phyloP scores from a whole-genome alignment of 64 coral and sea anemone species.

The Dendronephthya gigantea region DNA sequence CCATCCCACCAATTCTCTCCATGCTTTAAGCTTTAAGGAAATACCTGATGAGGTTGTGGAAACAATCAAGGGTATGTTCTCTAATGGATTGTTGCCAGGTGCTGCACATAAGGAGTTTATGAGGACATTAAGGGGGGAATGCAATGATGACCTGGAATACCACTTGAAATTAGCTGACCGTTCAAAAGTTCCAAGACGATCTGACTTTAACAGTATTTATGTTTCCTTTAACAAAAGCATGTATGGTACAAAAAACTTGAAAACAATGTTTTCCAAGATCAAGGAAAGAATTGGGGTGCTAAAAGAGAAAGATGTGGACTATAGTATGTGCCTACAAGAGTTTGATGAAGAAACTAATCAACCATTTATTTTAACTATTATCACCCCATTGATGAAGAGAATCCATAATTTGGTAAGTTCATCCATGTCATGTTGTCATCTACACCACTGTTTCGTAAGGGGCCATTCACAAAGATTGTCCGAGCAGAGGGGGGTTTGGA shows the following conservation, averaged over 20 bases:
- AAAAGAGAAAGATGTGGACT: background rate
- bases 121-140: background rate
- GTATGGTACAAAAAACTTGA: background rate
- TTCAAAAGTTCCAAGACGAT: slow-evolving; percentile 16
- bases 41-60: background rate
- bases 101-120: slow-evolving; percentile 11
- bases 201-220: background rate
- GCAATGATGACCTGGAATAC: background rate
- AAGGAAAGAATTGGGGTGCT: background rate
- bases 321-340: background rate
- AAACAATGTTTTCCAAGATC: background rate
- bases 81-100: background rate
- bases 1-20: slow-evolving; percentile 8
- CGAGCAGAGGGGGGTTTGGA: too few relatives aligned
- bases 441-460: too few relatives aligned
- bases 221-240: background rate
- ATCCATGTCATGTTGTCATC: too few relatives aligned
- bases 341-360: slow-evolving; percentile 13
- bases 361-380: slow-evolving; percentile 7
- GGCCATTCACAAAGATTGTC: too few relatives aligned
- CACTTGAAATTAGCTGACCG: slow-evolving; percentile 13
- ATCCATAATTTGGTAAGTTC: background rate
- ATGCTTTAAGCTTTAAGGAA: background rate
- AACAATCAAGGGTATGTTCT: background rate
- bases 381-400: slow-evolving; percentile 7